Percentiles rank a stretch among this genome's conserved stretches.
These are phyloP conservation scores for Colletes latitarsis DNA, from an alignment of 1,140 invertebrate species.

Conservation along the genomic window DNA sequence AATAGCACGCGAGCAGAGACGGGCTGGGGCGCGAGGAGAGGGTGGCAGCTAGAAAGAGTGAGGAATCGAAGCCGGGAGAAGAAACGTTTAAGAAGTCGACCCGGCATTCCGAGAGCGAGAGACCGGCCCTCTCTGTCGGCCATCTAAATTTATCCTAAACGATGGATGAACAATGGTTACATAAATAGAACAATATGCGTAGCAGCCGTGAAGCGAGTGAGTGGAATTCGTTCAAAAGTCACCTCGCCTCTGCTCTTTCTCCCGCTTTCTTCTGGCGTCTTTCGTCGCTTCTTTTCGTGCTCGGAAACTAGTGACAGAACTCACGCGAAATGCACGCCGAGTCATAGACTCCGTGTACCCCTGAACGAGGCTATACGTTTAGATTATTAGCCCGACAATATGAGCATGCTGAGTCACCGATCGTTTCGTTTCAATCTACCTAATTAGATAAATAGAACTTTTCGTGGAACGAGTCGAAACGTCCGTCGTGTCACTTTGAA, in stretches of 20 bases:
- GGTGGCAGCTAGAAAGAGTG: slow-evolving; percentile 61
- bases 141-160: slow-evolving; percentile 80
- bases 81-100: slow-evolving; percentile 69
- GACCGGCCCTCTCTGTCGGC: slow-evolving; percentile 60
- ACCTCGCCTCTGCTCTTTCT: slow-evolving; percentile 57
- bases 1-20: slow-evolving; percentile 71
- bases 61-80: slow-evolving; percentile 66
- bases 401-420: too few relatives aligned
- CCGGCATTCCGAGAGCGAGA: slow-evolving; percentile 62
- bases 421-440: too few relatives aligned
- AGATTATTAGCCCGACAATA: too few relatives aligned
- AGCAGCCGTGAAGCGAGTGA: slow-evolving; percentile 59
- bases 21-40: slow-evolving; percentile 47
- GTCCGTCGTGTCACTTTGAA: too few relatives aligned
- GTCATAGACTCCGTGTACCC: background rate
- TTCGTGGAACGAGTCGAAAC: too few relatives aligned
- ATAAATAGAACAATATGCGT: slow-evolving; percentile 81
- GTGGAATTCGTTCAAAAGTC: slow-evolving; percentile 72
- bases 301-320: slow-evolving; percentile 12
- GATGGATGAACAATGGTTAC: slow-evolving; percentile 81
- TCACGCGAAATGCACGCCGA: background rate
- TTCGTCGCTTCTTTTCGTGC: slow-evolving; percentile 37
- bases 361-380: background rate
- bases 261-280: slow-evolving; percentile 47
- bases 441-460: too few relatives aligned